Conservation (phyloP, 2,113 vertebrate species). For the Phasianus colchicus region DNA sequence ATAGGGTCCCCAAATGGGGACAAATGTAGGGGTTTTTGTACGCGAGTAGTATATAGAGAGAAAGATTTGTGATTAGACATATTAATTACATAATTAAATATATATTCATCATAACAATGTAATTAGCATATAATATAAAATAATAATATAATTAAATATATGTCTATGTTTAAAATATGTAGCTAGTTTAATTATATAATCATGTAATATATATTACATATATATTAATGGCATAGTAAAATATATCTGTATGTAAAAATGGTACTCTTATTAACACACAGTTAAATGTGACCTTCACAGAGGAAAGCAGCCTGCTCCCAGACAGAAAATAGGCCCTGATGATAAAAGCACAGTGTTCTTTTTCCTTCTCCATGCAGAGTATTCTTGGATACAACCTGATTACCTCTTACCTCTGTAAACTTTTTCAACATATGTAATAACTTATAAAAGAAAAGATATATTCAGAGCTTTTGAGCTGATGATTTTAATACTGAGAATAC, state of each 20-base stretch:
- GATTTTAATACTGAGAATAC: accelerated
- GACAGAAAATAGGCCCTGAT: background rate
- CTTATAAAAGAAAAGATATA: background rate
- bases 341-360: background rate
- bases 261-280: background rate
- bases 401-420: background rate
- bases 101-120: too few species aligned
- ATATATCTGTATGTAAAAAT: background rate
- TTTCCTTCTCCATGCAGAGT: background rate
- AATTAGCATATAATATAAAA: too few species aligned
- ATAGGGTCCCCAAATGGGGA: background rate
- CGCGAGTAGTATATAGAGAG: background rate
- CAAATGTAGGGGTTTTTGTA: background rate
- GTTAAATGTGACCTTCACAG: background rate
- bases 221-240: background rate
- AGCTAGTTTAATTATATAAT: background rate
- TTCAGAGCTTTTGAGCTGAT: background rate
- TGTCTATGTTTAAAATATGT: background rate
- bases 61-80: too few species aligned
- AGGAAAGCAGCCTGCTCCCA: background rate
- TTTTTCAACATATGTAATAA: background rate
- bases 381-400: too few species aligned
- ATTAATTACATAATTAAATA: too few species aligned
- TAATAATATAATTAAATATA: too few species aligned
- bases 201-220: too few species aligned